A percentile compares a stretch with the other conserved stretches of the same genome.
Conservation (phyloP, 2,797 vertebrate species). For the Momotus momota region DNA sequence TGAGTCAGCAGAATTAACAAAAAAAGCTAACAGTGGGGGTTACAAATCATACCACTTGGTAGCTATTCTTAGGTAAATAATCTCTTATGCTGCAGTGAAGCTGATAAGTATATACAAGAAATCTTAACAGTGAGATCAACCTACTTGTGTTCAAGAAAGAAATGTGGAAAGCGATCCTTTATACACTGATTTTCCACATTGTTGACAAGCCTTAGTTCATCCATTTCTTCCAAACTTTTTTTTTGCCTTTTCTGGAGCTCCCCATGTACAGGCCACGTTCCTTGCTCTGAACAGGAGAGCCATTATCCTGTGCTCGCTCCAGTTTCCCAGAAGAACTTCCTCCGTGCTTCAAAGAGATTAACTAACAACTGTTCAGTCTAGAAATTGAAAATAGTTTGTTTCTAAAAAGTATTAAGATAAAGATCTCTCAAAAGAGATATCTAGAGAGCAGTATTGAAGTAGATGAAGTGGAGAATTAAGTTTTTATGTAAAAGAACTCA, state of each 20-base stretch:
- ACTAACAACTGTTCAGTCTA: not conserved
- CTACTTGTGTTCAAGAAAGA: not conserved
- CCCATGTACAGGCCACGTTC: not conserved
- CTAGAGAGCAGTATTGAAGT: not conserved
- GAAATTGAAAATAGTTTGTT: not conserved
- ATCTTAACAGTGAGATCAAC: not conserved
- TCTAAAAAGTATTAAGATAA: constrained; percentile 13
- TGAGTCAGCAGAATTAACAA: not conserved
- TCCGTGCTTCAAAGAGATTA: not conserved
- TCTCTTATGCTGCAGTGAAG: not conserved
- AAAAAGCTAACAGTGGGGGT: not conserved
- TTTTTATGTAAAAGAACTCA: constrained; percentile 49
- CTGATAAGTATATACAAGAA: not conserved
- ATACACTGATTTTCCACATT: not conserved
- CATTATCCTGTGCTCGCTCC: not conserved
- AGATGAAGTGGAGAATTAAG: constrained; percentile 59
- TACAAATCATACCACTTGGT: not conserved
- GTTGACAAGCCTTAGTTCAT: not conserved
- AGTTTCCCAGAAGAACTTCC: not conserved
- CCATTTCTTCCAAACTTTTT: not conserved
- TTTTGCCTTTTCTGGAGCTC: not conserved
- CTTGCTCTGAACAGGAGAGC: not conserved
- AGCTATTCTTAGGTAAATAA: not conserved
- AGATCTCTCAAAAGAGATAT: not conserved
- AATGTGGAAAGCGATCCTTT: not conserved